These are phyloP conservation scores for Hypercompe scribonia DNA, from an alignment of 2,888 invertebrate species.

Conservation along the genomic window DNA sequence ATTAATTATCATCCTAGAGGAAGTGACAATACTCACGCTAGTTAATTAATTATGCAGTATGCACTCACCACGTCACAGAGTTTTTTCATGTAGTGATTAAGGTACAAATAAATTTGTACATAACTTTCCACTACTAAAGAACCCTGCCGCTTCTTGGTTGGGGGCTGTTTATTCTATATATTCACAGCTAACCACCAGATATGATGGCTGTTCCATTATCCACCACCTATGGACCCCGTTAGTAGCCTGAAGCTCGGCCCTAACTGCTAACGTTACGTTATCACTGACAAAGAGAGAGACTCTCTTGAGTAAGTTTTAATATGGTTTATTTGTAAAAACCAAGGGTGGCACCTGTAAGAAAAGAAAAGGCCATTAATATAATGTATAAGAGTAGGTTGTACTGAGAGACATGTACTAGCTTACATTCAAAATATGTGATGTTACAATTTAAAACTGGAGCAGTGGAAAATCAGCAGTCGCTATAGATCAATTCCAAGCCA, in stretches of 20 bases:
- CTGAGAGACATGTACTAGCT: too few species aligned
- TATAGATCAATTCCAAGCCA: too few species aligned
- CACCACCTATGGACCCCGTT: slow-evolving; percentile 42
- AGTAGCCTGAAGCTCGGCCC: slow-evolving; percentile 34
- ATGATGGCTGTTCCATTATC: slow-evolving; percentile 35
- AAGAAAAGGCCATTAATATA: background rate
- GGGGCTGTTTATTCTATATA: slow-evolving; percentile 31
- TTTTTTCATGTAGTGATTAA: background rate
- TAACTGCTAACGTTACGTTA: slow-evolving; percentile 11
- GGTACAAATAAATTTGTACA: background rate
- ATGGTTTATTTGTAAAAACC: background rate
- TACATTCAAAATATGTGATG: too few species aligned
- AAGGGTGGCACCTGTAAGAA: background rate
- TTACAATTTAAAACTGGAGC: too few species aligned
- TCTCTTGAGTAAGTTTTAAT: background rate
- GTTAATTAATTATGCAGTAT: background rate
- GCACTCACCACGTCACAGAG: slow-evolving; percentile 5
- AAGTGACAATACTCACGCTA: too few species aligned
- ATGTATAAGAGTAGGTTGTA: too few species aligned
- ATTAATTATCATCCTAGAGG: too few species aligned
- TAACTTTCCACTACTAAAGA: background rate
- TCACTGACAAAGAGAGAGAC: background rate
- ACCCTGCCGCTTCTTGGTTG: slow-evolving; percentile 24
- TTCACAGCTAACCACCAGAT: slow-evolving; percentile 34
- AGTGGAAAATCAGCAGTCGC: too few species aligned